phyloP scores from a whole-genome alignment of 2,888 invertebrate genomes.

The Tethea ocularis region DNA sequence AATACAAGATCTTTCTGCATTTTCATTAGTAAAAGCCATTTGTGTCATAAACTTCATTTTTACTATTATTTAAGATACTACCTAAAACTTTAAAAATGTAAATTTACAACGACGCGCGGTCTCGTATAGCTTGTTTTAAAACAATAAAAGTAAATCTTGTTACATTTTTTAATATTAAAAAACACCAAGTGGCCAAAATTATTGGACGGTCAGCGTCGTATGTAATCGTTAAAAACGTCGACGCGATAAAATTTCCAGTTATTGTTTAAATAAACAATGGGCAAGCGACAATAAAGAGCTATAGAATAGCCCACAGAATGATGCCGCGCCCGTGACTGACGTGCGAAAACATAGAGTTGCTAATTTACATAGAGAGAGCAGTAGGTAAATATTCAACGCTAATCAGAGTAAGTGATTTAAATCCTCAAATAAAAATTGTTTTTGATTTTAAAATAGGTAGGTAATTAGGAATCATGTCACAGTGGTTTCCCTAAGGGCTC shows the following conservation, averaged over 20 bases:
- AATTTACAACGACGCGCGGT: constrained; percentile 56
- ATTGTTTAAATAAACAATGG: constrained; percentile 82
- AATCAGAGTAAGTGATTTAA: neutral
- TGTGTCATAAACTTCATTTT: constrained; percentile 37
- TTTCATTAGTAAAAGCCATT: constrained; percentile 11
- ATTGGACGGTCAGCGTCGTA: constrained; percentile 56
- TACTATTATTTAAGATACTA: constrained; percentile 46
- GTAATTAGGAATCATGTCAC: too few species aligned
- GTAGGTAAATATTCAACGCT: constrained; percentile 23
- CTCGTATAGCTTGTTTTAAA: constrained; percentile 48
- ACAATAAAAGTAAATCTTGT: constrained; percentile 53
- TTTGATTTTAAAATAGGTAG: too few species aligned
- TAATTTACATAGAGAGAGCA: constrained; percentile 21
- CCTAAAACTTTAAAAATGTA: constrained; percentile 44
- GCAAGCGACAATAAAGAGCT: constrained; percentile 64
- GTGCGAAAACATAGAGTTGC: constrained; percentile 65
- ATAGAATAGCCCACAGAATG: constrained; percentile 66
- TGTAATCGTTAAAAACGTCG: constrained; percentile 74
- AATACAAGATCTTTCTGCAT: neutral
- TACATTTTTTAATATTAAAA: constrained; percentile 38
- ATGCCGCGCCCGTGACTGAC: constrained; percentile 54
- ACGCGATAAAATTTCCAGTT: constrained; percentile 70
- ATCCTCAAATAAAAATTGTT: too few species aligned
- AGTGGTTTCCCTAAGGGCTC: too few species aligned
- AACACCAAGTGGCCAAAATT: constrained; percentile 25